Percentiles rank a stretch among this genome's conserved stretches.
Evolutionary conservation across 2,797 vertebrate species (phyloP).

Genomic region (Choloepus didactylus): DNA sequence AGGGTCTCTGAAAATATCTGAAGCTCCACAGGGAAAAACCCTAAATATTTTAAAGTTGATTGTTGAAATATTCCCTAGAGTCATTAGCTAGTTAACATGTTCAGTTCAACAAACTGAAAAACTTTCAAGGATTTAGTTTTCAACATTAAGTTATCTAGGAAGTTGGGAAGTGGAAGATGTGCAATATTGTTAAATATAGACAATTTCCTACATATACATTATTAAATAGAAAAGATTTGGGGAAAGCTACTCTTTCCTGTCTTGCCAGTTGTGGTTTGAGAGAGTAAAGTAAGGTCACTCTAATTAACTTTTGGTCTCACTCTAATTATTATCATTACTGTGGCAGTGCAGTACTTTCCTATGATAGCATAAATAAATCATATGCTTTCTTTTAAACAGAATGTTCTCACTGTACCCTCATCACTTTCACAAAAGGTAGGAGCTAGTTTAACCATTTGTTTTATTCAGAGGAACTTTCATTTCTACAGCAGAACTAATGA

Average conservation of each 20-base stretch:
- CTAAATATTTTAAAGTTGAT: constrained; percentile 51
- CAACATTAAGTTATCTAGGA: neutral
- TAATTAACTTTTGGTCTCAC: neutral
- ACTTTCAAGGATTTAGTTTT: constrained; percentile 32
- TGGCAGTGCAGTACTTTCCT: neutral
- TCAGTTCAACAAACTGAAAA: constrained; percentile 41
- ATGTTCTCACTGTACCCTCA: neutral
- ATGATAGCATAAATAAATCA: neutral
- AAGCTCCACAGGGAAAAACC: neutral
- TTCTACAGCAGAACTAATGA: neutral
- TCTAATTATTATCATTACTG: neutral
- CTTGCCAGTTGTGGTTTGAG: neutral
- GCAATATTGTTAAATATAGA: constrained; percentile 4
- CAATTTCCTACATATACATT: neutral
- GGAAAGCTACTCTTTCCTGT: neutral
- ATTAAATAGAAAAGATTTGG: constrained; percentile 51
- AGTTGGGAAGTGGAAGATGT: neutral
- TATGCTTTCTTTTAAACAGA: neutral
- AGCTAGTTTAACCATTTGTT: neutral
- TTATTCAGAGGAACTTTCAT: neutral
- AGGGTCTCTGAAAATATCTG: constrained; percentile 49
- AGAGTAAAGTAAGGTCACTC: neutral
- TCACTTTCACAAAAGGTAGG: neutral
- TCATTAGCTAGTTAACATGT: constrained; percentile 2
- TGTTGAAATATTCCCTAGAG: constrained; percentile 8